Base-by-base conservation (phyloP, 2,888 invertebrate species). In the Agelastica alni region DNA sequence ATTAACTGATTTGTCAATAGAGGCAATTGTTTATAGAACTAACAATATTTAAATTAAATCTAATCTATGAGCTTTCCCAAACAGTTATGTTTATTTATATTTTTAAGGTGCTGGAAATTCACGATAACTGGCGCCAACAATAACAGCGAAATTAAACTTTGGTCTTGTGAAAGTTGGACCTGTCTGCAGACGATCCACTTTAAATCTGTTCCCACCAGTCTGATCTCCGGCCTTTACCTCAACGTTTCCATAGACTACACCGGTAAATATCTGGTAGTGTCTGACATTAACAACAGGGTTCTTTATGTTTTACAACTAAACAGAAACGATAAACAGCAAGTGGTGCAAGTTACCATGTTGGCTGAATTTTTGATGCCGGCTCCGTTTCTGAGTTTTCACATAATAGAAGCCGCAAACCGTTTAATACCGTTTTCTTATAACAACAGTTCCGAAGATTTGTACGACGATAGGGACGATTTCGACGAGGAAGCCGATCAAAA, bases 141-240 rank as follows among this genome's bases (percentile, higher is more conserved):
- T 74, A 96, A 96, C 78, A 87, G 91, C 0, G 91, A 92, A 68
- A 79, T 97, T 47, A 96, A 96, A 77, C 81, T 89, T 39, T 97
- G 96, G 96, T 93, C 93, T 4, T 97, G 96, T 76, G 93, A 96
- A 71, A 84, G 91, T 0, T 98, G 98, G 98, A 83, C 84, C 41
- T 96, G 96, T 70, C 79, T 96, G n/a, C 97, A 95, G 75, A 93
- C 88, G 0, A 84, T 94, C 28, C 83, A 81, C 20, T 89, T 93
- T 70, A 76, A 81, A 1, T 82, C 86, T 0, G 73, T 78, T 12
- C 76, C 80, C 0, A 69, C 71, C 12, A 74, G 77, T 1, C 63
- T 76, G 3, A 64, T 76, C 31, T 76, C 78, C 3, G 70, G 72
- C 28, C 60, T 77, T 2, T 83, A 85, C 17, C 76, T 93, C 32